phyloP scores from a whole-genome alignment of 2,797 vertebrate genomes.

The Rhodeus uyekii region DNA sequence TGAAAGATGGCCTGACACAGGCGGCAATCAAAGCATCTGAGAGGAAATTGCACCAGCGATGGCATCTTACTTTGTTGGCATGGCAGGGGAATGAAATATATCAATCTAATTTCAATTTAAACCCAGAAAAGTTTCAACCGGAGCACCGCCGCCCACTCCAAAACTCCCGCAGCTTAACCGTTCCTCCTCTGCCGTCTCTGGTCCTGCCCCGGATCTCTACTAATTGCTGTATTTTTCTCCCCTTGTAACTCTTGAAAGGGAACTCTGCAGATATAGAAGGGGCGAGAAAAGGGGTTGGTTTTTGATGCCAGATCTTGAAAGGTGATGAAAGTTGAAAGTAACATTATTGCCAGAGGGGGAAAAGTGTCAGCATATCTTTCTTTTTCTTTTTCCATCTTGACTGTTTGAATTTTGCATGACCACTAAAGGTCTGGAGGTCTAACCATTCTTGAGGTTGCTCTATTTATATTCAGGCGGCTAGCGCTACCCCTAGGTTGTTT shows the following conservation, averaged over 20 bases:
- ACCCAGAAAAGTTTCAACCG: conserved; percentile 22
- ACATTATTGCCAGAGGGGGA: conserved; percentile 50
- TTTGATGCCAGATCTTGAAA: conserved; percentile 49
- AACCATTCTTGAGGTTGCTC: conserved; percentile 47
- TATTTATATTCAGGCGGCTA: conserved; percentile 50
- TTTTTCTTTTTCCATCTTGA: conserved; percentile 47
- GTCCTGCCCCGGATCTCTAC: background rate
- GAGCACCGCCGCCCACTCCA: background rate
- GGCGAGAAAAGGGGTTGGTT: conserved; percentile 5
- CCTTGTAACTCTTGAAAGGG: conserved; percentile 23
- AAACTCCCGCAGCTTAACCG: background rate
- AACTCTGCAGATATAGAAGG: background rate
- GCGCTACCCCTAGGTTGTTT: conserved; percentile 43
- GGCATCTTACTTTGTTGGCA: conserved; percentile 38
- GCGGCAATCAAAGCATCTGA: conserved; percentile 26
- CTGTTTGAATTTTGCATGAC: conserved; percentile 63
- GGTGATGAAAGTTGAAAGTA: conserved; percentile 57
- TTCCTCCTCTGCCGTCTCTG: background rate
- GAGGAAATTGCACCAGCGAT: conserved; percentile 33
- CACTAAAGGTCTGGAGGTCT: conserved; percentile 53
- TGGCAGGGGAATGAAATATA: conserved; percentile 47
- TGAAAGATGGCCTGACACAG: conserved; percentile 31
- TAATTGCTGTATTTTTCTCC: conserved; percentile 51
- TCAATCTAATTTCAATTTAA: conserved; percentile 52
- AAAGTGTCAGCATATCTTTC: conserved; percentile 29